phyloP scores from a whole-genome alignment of 1,140 invertebrate species.

The Ips typographus region DNA sequence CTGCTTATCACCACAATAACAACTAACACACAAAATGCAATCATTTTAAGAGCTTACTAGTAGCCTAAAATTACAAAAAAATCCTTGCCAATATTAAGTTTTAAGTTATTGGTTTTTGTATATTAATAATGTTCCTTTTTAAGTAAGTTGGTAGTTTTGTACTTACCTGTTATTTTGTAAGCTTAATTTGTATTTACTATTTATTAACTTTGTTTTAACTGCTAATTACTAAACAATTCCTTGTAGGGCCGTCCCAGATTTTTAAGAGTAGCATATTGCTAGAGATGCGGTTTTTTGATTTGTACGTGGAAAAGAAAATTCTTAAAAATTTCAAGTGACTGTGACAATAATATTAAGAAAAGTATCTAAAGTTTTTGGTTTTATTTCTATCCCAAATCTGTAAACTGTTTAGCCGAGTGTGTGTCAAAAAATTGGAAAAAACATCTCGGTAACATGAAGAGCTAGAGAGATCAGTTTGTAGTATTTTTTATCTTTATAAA shows the following conservation, averaged over 20 bases:
- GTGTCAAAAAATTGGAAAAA: too few species aligned
- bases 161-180: background rate
- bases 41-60: conserved; percentile 12
- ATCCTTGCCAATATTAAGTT: conserved; percentile 1
- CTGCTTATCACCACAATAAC: too few species aligned
- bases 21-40: background rate
- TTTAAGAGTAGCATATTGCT: background rate
- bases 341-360: conserved; percentile 17
- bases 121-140: too few species aligned
- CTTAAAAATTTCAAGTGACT: conserved; percentile 14
- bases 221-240: background rate
- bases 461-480: too few species aligned
- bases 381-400: too few species aligned
- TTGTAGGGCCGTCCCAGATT: background rate
- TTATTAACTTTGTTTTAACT: background rate
- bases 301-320: background rate
- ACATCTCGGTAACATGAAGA: too few species aligned
- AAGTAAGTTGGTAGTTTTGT: too few species aligned
- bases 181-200: background rate
- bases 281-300: background rate
- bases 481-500: too few species aligned
- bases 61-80: background rate
- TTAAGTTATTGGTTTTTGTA: background rate
- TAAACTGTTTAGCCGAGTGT: too few species aligned
- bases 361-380: too few species aligned